Percentiles rank a stretch among this genome's conserved stretches.
Conservation (phyloP, 2,113 vertebrate genomes). For the Bubo scandiacus region DNA sequence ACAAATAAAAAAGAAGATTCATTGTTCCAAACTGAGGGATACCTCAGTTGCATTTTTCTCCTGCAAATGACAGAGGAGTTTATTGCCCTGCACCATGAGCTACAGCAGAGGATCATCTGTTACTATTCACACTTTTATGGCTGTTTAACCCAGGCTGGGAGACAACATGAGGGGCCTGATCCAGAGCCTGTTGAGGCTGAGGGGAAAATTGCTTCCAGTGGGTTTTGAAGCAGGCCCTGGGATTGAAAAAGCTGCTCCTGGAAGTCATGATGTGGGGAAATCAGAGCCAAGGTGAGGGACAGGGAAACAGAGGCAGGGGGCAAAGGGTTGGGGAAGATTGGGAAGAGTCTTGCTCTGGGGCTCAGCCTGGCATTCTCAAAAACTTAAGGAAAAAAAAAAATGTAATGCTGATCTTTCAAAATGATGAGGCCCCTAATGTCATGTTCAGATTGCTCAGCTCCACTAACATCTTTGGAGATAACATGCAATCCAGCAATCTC, state of each 20-base stretch:
- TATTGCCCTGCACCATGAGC: neutral
- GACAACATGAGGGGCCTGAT: neutral
- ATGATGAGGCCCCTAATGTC: neutral
- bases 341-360: neutral
- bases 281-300: neutral
- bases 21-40: neutral
- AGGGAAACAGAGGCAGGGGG: neutral
- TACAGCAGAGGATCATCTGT: neutral
- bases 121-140: neutral
- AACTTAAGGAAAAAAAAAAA: neutral
- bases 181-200: neutral
- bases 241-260: neutral
- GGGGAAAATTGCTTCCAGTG: neutral
- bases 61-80: neutral
- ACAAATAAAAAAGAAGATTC: neutral
- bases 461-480: neutral
- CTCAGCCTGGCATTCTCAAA: neutral
- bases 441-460: neutral
- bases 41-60: neutral
- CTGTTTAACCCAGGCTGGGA: neutral
- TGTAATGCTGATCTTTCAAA: neutral
- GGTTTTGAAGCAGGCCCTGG: neutral
- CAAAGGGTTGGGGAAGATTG: fast-evolving
- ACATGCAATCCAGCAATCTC: neutral
- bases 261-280: neutral